Evolutionary conservation across 2,888 invertebrate genomes (phyloP).

Genomic region (Caenorhabditis sulstoni): DNA sequence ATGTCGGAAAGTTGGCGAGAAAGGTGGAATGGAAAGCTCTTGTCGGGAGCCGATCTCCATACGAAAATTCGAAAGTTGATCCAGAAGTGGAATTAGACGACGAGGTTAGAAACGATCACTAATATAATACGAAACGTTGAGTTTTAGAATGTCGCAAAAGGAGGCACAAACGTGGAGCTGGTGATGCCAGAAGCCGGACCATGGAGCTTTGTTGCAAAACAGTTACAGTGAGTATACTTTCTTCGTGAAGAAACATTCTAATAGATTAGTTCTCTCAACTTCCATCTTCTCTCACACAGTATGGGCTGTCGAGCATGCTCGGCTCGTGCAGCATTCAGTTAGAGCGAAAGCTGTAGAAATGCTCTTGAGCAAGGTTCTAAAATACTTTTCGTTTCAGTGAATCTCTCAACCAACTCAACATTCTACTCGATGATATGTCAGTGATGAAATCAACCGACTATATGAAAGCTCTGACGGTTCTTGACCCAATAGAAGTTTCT

Average conservation of each 20-base stretch:
- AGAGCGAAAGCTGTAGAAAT: too few species aligned
- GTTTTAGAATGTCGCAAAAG: conserved; percentile 25
- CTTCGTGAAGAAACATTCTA: too few species aligned
- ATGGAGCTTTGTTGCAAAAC: conserved; percentile 79
- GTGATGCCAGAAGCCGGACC: conserved; percentile 77
- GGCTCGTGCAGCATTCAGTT: too few species aligned
- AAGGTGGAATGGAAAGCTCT: conserved; percentile 75
- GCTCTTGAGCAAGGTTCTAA: too few species aligned
- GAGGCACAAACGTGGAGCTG: conserved; percentile 49
- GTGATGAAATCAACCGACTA: conserved; percentile 71
- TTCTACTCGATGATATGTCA: conserved; percentile 73
- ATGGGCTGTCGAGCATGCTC: too few species aligned
- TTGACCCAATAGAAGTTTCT: conserved; percentile 53
- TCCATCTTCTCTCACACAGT: too few species aligned
- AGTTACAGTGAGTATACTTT: conserved; percentile 70
- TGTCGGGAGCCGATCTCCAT: conserved; percentile 63
- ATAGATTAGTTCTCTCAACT: too few species aligned
- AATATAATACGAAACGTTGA: too few species aligned
- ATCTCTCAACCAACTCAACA: conserved; percentile 75
- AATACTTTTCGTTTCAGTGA: conserved; percentile 68
- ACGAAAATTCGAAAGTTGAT: conserved; percentile 60
- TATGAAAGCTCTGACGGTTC: conserved; percentile 65
- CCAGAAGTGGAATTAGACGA: conserved; percentile 46
- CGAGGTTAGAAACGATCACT: not conserved
- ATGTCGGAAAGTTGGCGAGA: conserved; percentile 70